Evolutionary conservation across 2,888 invertebrate species (phyloP).

Genomic region (Drosophila atripex): DNA sequence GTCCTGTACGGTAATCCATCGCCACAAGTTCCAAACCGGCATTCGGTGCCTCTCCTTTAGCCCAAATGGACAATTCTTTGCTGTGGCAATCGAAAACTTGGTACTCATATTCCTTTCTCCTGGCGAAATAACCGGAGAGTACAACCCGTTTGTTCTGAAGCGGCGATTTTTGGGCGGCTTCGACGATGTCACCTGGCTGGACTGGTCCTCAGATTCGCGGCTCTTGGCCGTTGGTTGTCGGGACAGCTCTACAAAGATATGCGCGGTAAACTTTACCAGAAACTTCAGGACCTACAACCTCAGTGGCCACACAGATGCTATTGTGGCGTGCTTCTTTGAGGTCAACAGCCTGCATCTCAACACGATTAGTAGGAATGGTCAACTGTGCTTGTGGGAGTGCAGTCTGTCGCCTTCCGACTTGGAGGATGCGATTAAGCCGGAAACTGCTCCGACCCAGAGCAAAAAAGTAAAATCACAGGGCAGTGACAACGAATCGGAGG

Average conservation of each 20-base stretch:
- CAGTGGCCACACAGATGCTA: conserved; percentile 92
- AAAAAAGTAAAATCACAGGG: conserved; percentile 81
- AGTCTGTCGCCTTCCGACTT: conserved; percentile 89
- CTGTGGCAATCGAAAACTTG: conserved; percentile 93
- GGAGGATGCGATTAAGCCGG: conserved; percentile 21
- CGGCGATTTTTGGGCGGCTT: conserved; percentile 91
- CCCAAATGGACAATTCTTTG: conserved; percentile 96
- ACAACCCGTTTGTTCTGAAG: conserved; percentile 94
- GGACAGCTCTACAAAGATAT: conserved; percentile 94
- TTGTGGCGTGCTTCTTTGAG: conserved; percentile 95
- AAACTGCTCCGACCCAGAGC: conserved; percentile 21
- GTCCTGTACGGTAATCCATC: conserved; percentile 92
- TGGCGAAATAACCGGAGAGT: conserved; percentile 90
- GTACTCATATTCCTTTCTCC: conserved; percentile 95
- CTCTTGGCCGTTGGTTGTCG: conserved; percentile 95
- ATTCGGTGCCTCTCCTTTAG: conserved; percentile 94
- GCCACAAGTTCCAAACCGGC: conserved; percentile 91
- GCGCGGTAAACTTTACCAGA: conserved; percentile 89
- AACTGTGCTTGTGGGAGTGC: conserved; percentile 91
- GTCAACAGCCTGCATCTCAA: conserved; percentile 92
- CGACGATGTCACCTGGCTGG: conserved; percentile 93
- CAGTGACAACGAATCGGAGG: conserved; percentile 88
- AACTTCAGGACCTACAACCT: conserved; percentile 92
- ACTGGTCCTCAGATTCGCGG: conserved; percentile 97
- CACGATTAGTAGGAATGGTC: conserved; percentile 93